Base-by-base conservation (phyloP, 2,113 vertebrate species). In the Australoheros scitulus region DNA sequence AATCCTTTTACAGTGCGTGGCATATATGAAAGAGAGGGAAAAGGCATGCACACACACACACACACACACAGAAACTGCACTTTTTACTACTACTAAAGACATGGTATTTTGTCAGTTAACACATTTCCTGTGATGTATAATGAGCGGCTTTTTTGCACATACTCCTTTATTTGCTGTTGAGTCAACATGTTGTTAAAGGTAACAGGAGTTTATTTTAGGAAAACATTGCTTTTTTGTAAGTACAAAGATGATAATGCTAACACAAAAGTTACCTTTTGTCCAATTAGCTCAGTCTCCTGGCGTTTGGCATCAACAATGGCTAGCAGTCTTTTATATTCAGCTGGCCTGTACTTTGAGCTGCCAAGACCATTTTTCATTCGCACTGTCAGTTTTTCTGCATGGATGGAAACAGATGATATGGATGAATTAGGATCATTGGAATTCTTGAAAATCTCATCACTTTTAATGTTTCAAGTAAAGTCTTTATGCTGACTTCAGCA, bases 181-280 rank as follows among this genome's bases (percentile, higher is more conserved):
- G 79, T 86, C 20, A 50, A 22, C 11, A 10, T 68, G 29, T 58
- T 57, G 79, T 59, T 59, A 64, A 87, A 58, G 34, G 22, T 26
- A 84, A 72, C 34, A 84, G 26, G 15, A 55, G 87, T 77, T 7
- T 26, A 79, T 88, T 72, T 75, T 59, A 43, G 77, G 22, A 59
- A 74, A 58, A 77, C 26, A 58, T 24, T 50, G 43, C 24, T n/a
- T 41, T 90, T 88, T 58, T 79, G 29, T 70, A 52, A 88, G 52
- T 22, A 50, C 24, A 75, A 11, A 14, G 61, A 65, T 59, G 24
- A 76, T 81, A 76, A 57, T 80, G 34, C 58, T 32, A 14, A 86
- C 20, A n/a, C 36, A 36, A 78, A 72, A 82, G 68, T 64, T 96
- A 99, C 98, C 97, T 98, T 97, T 90, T 95, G 87, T 47, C 96